Evolutionary conservation across 1,140 invertebrate species (phyloP).

Genomic region (Druon quercuslanigerum): DNA sequence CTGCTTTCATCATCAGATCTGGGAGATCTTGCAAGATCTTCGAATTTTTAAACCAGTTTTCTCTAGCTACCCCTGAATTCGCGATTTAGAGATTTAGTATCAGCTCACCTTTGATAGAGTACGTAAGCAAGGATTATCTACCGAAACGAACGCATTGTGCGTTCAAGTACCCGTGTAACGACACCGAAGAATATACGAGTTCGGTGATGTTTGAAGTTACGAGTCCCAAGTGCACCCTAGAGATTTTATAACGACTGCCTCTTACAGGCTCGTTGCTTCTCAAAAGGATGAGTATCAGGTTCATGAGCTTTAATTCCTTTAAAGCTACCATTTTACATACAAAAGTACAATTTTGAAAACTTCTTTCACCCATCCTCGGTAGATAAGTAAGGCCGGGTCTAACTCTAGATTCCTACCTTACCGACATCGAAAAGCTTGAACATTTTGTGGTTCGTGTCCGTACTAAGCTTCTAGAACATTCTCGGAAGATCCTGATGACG

Average conservation of each 20-base stretch:
- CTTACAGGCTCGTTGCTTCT: constrained; percentile 39
- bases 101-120: constrained; percentile 52
- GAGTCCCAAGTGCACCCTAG: constrained; percentile 67
- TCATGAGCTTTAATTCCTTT: not conserved
- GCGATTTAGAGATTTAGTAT: constrained; percentile 48
- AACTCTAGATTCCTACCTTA: too few relatives aligned
- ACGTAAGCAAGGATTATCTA: constrained; percentile 53
- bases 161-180: constrained; percentile 71
- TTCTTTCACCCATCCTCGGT: too few relatives aligned
- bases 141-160: constrained; percentile 55
- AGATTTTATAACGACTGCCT: constrained; percentile 56
- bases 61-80: not conserved
- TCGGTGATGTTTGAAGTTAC: constrained; percentile 64
- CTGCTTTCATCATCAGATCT: too few relatives aligned
- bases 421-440: too few relatives aligned
- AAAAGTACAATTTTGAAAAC: too few relatives aligned
- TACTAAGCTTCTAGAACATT: too few relatives aligned
- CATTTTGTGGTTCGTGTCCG: too few relatives aligned
- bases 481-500: too few relatives aligned
- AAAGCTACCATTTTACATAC: not conserved
- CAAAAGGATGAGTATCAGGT: not conserved
- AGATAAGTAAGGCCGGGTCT: too few relatives aligned
- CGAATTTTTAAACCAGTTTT: constrained; percentile 2
- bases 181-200: constrained; percentile 65
- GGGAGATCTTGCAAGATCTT: not conserved